Percentiles rank a stretch among this genome's conserved stretches.
phyloP scores from a whole-genome alignment of 2,113 vertebrate genomes.

The Bostrychus sinensis region DNA sequence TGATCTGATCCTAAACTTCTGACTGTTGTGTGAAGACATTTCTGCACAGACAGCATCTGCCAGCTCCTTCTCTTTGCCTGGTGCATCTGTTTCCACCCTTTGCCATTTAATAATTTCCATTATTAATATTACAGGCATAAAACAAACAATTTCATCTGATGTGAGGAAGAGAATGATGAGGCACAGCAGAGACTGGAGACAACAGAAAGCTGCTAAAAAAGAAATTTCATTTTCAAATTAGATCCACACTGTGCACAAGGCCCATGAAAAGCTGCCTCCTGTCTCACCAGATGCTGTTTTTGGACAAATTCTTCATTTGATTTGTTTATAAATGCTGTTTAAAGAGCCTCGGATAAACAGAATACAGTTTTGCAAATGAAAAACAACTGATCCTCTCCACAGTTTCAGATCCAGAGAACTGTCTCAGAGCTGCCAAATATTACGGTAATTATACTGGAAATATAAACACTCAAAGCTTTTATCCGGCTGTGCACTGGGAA shows the following conservation, averaged over 20 bases:
- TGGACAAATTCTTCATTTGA: constrained; percentile 75
- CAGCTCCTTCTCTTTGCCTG: too few species aligned
- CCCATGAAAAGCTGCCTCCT: constrained; percentile 62
- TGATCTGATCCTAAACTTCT: too few species aligned
- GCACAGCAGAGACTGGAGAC: constrained; percentile 62
- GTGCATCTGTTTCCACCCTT: too few species aligned
- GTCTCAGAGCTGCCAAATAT: constrained; percentile 63
- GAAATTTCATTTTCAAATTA: constrained; percentile 76
- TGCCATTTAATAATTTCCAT: constrained; percentile 61
- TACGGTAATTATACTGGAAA: constrained; percentile 75
- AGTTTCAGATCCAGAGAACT: constrained; percentile 61
- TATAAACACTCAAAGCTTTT: constrained; percentile 44
- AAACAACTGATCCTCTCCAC: constrained; percentile 65
- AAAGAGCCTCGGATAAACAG: constrained; percentile 58
- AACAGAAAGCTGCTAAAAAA: too few species aligned
- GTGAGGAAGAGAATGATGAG: constrained; percentile 62
- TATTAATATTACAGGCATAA: constrained; percentile 65
- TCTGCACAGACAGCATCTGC: too few species aligned
- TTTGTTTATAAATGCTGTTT: constrained; percentile 77
- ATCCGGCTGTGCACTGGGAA: background rate
- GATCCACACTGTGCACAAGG: constrained; percentile 66
- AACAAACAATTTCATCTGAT: constrained; percentile 70
- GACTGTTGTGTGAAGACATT: too few species aligned
- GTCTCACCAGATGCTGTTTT: constrained; percentile 73
- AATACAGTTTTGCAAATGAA: constrained; percentile 72